Conservation (phyloP, 1,140 invertebrate genomes). For the Plodia interpunctella region DNA sequence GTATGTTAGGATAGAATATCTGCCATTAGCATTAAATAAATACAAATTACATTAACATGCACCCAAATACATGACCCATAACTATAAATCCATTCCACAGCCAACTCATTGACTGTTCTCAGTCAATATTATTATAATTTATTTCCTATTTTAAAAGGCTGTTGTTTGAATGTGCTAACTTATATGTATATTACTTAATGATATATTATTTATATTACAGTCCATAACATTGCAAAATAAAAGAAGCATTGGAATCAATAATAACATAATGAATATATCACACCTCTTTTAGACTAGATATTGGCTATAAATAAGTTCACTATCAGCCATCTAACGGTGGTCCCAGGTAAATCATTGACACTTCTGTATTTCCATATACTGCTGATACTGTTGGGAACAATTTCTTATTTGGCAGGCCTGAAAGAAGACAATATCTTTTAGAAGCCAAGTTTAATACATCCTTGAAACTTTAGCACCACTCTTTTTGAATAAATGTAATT, state of each 20-base stretch:
- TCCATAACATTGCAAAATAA: neutral
- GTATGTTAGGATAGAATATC: too few species aligned
- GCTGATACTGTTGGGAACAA: slow-evolving; percentile 97
- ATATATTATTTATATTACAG: neutral
- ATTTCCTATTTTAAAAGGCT: neutral
- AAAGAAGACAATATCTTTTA: slow-evolving; percentile 35
- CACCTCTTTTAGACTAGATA: slow-evolving; percentile 38
- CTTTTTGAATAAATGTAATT: too few species aligned
- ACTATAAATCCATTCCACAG: neutral
- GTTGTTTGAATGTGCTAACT: neutral
- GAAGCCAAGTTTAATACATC: too few species aligned
- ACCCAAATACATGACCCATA: neutral
- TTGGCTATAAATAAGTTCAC: slow-evolving; percentile 20
- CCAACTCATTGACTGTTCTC: neutral
- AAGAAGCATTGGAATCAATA: slow-evolving; percentile 20
- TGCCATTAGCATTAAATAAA: too few species aligned
- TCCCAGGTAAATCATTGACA: slow-evolving; percentile 99
- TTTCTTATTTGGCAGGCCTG: slow-evolving; percentile 94
- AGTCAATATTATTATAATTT: neutral
- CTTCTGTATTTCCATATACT: slow-evolving; percentile 99
- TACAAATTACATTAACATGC: too few species aligned
- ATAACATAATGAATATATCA: slow-evolving; percentile 27
- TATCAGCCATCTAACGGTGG: slow-evolving; percentile 94
- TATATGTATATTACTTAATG: neutral
- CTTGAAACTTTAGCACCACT: too few species aligned